Evolutionary conservation across 2,113 vertebrate genomes (phyloP).

Genomic region (Brienomyrus longianalis): DNA sequence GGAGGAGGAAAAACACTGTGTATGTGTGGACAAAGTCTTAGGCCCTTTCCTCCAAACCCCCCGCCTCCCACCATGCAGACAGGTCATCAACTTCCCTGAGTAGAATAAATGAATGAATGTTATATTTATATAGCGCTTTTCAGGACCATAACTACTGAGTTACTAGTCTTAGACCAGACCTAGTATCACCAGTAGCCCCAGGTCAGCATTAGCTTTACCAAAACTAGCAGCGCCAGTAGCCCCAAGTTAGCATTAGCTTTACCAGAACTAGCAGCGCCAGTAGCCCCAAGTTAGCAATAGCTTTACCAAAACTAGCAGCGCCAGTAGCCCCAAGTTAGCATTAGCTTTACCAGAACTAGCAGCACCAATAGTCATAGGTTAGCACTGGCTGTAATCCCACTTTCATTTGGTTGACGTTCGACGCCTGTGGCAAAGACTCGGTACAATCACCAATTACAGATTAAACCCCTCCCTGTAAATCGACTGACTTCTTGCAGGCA

Average conservation of each 20-base stretch:
- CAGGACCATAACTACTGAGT: not conserved
- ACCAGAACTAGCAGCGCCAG: not conserved
- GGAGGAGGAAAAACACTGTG: too few relatives aligned
- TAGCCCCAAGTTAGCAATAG: not conserved
- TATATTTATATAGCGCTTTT: not conserved
- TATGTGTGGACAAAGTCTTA: not conserved
- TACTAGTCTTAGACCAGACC: not conserved
- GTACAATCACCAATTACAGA: not conserved
- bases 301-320: not conserved
- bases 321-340: not conserved
- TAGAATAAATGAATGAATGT: not conserved
- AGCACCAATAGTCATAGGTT: not conserved
- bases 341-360: not conserved
- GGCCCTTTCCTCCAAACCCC: not conserved
- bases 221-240: not conserved
- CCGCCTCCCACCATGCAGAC: not conserved
- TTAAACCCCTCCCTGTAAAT: not conserved
- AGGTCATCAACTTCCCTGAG: not conserved
- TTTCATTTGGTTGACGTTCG: not conserved
- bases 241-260: not conserved
- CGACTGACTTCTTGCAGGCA: not conserved
- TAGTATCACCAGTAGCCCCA: not conserved
- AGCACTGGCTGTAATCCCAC: not conserved
- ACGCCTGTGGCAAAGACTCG: not conserved
- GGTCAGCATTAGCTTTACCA: not conserved